These are phyloP conservation scores for Drosophila paracracens DNA, from an alignment of 2,888 invertebrate genomes.

Conservation along the genomic window DNA sequence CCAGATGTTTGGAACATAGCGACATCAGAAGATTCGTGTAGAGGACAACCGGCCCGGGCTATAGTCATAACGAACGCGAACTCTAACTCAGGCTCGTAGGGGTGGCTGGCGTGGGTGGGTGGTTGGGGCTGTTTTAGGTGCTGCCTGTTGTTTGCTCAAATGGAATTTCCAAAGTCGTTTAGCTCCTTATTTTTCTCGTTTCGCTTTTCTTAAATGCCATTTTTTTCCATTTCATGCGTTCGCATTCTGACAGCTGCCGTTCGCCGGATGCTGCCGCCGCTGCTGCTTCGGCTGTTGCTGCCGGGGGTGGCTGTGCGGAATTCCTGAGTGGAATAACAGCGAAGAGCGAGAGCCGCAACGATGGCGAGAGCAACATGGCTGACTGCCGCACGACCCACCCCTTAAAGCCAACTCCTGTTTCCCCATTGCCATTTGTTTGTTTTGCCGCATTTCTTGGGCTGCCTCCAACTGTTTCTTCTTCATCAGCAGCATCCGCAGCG, in stretches of 20 bases:
- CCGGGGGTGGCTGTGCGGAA: constrained; percentile 72
- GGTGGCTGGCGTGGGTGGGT: constrained; percentile 1
- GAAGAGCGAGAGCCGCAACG: constrained; percentile 43
- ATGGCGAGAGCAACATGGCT: constrained; percentile 59
- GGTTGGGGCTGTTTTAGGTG: constrained; percentile 24
- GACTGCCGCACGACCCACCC: constrained; percentile 62
- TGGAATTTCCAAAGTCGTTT: constrained; percentile 81
- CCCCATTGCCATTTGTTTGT: constrained; percentile 74
- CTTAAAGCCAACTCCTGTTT: constrained; percentile 31
- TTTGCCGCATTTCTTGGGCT: constrained; percentile 69
- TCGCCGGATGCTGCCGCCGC: constrained; percentile 29
- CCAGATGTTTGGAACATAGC: constrained; percentile 22
- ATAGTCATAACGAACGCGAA: constrained; percentile 13
- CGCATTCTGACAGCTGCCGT: constrained; percentile 76
- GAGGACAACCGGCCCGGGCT: constrained; percentile 27
- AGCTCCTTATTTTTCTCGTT: constrained; percentile 79
- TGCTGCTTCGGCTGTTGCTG: constrained; percentile 52
- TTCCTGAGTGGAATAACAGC: constrained; percentile 71
- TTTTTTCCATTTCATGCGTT: constrained; percentile 76
- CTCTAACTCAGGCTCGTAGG: constrained; percentile 14
- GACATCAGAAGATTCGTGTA: constrained; percentile 32
- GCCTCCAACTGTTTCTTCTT: constrained; percentile 68
- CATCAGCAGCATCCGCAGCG: constrained; percentile 40
- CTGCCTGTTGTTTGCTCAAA: constrained; percentile 76
- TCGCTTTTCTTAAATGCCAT: constrained; percentile 80